These are phyloP conservation scores for Melanotus villosus DNA, from an alignment of 2,888 invertebrate genomes.

Conservation along the genomic window DNA sequence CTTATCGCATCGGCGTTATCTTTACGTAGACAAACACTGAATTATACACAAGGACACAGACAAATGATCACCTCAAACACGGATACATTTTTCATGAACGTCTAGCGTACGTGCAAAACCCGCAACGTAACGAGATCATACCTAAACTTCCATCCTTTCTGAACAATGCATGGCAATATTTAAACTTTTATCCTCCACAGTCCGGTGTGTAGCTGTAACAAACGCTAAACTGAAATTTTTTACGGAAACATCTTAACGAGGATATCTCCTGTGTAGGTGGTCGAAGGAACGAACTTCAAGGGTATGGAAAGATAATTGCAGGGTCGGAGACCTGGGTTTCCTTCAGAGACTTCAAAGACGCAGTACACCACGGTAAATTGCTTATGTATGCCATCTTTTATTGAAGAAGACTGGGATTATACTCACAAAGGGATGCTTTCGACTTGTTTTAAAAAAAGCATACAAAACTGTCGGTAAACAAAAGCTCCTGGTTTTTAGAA, in stretches of 20 bases:
- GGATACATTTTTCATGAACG: slow-evolving; percentile 28
- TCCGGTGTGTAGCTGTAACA: neutral
- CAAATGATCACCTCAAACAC: slow-evolving; percentile 22
- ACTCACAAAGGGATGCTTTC: slow-evolving; percentile 25
- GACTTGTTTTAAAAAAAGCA: slow-evolving; percentile 2
- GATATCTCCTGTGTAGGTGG: neutral
- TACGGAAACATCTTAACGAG: neutral
- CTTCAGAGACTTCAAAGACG: slow-evolving; percentile 21
- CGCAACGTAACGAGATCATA: slow-evolving; percentile 14
- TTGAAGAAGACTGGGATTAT: slow-evolving; percentile 22
- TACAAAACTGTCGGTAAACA: neutral
- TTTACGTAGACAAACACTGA: neutral
- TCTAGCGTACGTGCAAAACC: slow-evolving; percentile 13
- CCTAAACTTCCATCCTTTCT: slow-evolving; percentile 5
- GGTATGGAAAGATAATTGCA: slow-evolving; percentile 24
- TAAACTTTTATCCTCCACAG: neutral
- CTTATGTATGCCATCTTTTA: slow-evolving; percentile 27
- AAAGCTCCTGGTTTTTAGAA: neutral
- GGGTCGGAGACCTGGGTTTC: slow-evolving; percentile 12
- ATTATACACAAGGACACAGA: slow-evolving; percentile 22
- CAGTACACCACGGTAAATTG: slow-evolving; percentile 16
- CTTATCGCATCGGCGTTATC: neutral
- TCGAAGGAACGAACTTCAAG: slow-evolving; percentile 1
- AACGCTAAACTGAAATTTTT: too few species aligned
- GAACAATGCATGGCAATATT: slow-evolving; percentile 16